Evolutionary conservation across 2,113 vertebrate species (phyloP).

Genomic region (Peucedramus taeniatus): DNA sequence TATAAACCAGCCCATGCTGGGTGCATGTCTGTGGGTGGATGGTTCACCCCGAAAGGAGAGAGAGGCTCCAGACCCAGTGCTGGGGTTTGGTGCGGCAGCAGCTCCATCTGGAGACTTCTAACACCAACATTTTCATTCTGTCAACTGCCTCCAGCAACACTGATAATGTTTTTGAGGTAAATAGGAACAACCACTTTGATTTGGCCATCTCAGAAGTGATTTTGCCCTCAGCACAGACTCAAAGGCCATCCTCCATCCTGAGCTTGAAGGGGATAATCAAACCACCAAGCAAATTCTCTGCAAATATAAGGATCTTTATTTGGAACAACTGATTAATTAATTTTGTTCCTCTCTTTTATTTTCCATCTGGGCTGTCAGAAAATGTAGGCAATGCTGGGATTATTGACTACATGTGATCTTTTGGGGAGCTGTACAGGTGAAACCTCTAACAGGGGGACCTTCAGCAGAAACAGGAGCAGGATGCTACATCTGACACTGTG

Average conservation of each 20-base stretch:
- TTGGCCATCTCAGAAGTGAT: not conserved
- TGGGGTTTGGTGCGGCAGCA: not conserved
- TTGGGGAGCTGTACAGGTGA: not conserved
- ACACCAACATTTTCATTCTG: not conserved
- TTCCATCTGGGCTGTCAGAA: not conserved
- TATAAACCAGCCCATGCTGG: slow-evolving; percentile 15
- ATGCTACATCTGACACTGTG: not conserved
- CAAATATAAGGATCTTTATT: not conserved
- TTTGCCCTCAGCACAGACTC: not conserved
- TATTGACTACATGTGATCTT: not conserved
- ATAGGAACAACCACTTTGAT: not conserved
- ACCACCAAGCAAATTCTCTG: not conserved
- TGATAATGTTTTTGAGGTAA: not conserved
- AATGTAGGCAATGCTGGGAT: not conserved
- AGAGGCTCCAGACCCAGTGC: not conserved
- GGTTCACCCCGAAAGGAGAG: not conserved
- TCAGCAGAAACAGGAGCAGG: not conserved
- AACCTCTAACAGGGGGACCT: not conserved
- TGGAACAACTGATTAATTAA: not conserved
- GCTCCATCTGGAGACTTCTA: slow-evolving; percentile 17
- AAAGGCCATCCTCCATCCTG: not conserved
- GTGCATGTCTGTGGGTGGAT: slow-evolving; percentile 24
- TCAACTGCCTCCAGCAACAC: not conserved
- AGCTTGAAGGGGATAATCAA: not conserved
- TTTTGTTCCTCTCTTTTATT: not conserved